Base-by-base conservation (phyloP, 1,140 invertebrate species). In the Penaeus japonicus region DNA sequence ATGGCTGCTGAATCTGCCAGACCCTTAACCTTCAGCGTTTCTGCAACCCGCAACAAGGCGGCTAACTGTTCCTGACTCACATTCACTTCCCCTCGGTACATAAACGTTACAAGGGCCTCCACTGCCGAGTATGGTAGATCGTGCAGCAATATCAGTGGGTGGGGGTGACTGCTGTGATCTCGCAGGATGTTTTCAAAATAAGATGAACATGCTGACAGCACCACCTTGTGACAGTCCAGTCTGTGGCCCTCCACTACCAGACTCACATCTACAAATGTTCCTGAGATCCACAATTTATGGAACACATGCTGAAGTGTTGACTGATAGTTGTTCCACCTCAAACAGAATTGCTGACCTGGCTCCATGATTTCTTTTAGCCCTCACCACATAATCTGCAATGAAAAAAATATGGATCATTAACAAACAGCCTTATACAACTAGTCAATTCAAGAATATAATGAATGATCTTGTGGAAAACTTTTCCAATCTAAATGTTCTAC, bases 11-110 rank as follows among this genome's bases (percentile, higher is more conserved):
- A 86, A 35, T 98, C 97, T 85, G 97, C 96, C 87, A 98, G 92
- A 2, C 97, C 97, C 22, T 96, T 94, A 84, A 97, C 96, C 92
- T 97, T 97, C 5, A 97, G 93, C 30, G 95, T 95, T 92, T 92
- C 92, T 22, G 97, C 96, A 79, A 97, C 96, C 91, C 96, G 96
- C 5, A 97, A 93, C 84, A 98, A 92, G 0, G 96, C 96, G 35
- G 96, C 95, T 89, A 97, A 96, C 92, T 97, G 96, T 89, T 97
- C 96, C 92, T 98, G 96, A 39, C 96, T 96, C 79, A 98, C 97
- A 92, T 97, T 97, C 88, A 97, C 97, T 93, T 97, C 97, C 5
- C 97, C 97, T 92, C 96, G 96, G 93, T 98, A 98, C 96, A 98
- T 97, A 92, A 97, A 98, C 92, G 97, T 96, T 47, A 97, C 96